Base-by-base conservation (phyloP, 2,888 invertebrate genomes). In the Drosophila rubida region DNA sequence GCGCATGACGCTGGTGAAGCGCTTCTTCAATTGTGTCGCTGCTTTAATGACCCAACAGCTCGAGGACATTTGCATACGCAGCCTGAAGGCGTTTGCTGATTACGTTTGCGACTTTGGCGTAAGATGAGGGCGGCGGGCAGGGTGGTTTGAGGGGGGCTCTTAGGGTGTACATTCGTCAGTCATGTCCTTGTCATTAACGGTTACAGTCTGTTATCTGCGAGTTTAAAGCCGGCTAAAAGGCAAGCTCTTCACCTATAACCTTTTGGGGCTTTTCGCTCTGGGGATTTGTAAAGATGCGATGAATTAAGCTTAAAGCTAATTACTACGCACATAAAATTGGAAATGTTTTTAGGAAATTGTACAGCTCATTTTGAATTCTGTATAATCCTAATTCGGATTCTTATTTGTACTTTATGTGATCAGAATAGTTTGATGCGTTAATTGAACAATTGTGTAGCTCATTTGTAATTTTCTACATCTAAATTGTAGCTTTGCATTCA, bases 41-140 rank as follows among this genome's bases (percentile, higher is more conserved):
- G 95, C 95, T 25, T 93, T 98, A 39, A 98, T 98, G 98, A 96
- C 97, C 0, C 95, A 95, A 80, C 96, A 97, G 84, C 92, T 98
- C 60, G 97, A 97, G 90, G 94, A 94, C 19, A 91, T 98, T 30
- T 96, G 96, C 76, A 92, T 97, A 41, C 94, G 95, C 79, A 97
- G 97, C 4, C 94, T 98, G 84, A 93, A 94, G 49, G 95, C 96
- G 73, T 98, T 95, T 89, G 95, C 96, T 0, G 93, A 95, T 50
- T 96, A 96, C 76, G 93, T 98, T 32, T 93, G 95, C 74, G 96
- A 96, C 89, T 94, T 95, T 75, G 94, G 95, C 89, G 97, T 97
- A 93, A 75, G 84, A 60, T 8, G 14, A n/a, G 41, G 8, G 9
- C 14, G 32, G 9, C 27, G 32, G 32, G 32, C 32, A 8, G 9